These are phyloP conservation scores for Zootermopsis nevadensis DNA, from an alignment of 2,888 invertebrate genomes.

Conservation along the genomic window DNA sequence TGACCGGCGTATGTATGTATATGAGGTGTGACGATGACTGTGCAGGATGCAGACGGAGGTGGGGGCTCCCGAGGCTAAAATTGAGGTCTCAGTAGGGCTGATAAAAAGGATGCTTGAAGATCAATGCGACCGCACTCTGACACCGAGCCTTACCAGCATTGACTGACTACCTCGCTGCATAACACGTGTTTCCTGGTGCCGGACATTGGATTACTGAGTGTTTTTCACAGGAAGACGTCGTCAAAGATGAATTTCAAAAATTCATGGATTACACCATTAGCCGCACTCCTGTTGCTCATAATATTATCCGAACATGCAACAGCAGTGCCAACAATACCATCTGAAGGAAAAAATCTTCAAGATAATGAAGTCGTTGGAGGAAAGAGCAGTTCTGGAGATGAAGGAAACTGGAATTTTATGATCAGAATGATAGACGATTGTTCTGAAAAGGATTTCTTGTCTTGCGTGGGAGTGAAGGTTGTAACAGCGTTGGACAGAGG, in stretches of 20 bases:
- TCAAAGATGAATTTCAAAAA: constrained; percentile 21
- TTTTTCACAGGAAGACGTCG: background rate
- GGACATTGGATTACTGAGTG: background rate
- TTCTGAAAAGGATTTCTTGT: constrained; percentile 54
- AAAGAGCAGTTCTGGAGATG: background rate
- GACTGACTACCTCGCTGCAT: background rate
- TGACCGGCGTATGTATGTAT: constrained; percentile 15
- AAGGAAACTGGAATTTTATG: constrained; percentile 49
- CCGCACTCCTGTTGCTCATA: background rate
- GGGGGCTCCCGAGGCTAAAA: background rate
- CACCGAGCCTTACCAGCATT: background rate
- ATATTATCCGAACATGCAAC: constrained; percentile 8
- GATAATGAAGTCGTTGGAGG: constrained; percentile 1
- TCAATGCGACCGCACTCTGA: constrained; percentile 22
- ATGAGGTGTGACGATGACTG: constrained; percentile 21
- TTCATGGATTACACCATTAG: constrained; percentile 3
- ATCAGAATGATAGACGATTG: constrained; percentile 51
- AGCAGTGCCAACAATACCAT: background rate
- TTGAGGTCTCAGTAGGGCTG: constrained; percentile 7
- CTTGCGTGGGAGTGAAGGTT: constrained; percentile 71
- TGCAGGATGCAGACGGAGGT: constrained; percentile 19
- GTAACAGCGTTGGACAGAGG: constrained; percentile 69
- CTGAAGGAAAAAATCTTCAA: background rate
- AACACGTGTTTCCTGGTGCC: background rate
- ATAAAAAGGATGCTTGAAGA: constrained; percentile 26